phyloP scores from a whole-genome alignment of 2,888 invertebrate species.

The Watsonalla binaria region DNA sequence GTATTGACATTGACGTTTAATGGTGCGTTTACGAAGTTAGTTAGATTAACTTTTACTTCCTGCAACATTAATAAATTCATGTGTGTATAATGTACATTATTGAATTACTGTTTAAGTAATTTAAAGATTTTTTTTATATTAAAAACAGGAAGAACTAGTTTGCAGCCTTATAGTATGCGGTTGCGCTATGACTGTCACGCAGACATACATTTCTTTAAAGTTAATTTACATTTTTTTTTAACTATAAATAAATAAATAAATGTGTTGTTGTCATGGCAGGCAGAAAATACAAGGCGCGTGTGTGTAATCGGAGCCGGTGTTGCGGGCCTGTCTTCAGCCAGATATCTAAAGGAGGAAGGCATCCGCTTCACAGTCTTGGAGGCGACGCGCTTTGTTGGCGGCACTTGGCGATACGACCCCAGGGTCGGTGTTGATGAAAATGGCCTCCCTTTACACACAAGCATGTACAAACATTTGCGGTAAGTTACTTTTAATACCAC shows the following conservation, averaged over 20 bases:
- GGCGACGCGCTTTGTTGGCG: constrained; percentile 58
- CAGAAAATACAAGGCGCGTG: constrained; percentile 34
- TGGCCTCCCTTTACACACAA: constrained; percentile 80
- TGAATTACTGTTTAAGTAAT: not conserved
- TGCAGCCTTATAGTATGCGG: no score
- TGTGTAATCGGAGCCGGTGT: constrained; percentile 68
- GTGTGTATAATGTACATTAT: not conserved
- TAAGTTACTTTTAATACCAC: constrained; percentile 34
- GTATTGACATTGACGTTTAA: constrained; percentile 15
- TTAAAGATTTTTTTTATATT: no score
- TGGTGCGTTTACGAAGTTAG: constrained; percentile 15
- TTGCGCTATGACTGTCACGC: no score
- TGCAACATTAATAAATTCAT: not conserved
- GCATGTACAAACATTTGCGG: constrained; percentile 85
- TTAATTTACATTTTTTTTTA: no score
- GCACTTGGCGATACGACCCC: constrained; percentile 70
- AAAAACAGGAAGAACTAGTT: no score
- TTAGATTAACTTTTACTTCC: not conserved
- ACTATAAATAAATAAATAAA: no score
- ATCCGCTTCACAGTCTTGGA: constrained; percentile 60
- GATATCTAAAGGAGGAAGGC: constrained; percentile 57
- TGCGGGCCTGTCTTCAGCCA: constrained; percentile 58
- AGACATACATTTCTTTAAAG: no score
- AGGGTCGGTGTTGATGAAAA: constrained; percentile 72
- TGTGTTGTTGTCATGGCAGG: constrained; percentile 4